A percentile compares a stretch with the other conserved stretches of the same genome.
Evolutionary conservation across 2,797 vertebrate genomes (phyloP).

Genomic region (Leptodactylus fallax): DNA sequence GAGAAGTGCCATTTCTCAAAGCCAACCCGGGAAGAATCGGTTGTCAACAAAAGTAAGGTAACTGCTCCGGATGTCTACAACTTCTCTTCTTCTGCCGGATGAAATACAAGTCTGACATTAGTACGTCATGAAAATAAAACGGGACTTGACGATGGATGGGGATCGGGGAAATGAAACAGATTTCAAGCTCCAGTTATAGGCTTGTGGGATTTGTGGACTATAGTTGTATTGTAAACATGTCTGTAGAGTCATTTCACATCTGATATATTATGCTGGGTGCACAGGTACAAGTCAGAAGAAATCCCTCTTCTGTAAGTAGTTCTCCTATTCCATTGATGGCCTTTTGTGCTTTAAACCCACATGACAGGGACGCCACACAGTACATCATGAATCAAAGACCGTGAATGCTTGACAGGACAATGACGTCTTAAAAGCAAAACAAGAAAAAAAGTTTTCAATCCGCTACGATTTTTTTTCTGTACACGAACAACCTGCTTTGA

Average conservation of each 20-base stretch:
- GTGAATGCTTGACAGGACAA: not conserved
- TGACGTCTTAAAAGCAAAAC: not conserved
- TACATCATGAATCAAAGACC: not conserved
- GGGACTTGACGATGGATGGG: not conserved
- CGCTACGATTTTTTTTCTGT: not conserved
- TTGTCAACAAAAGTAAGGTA: constrained; percentile 27
- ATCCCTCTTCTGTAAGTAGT: not conserved
- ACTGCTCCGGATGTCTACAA: not conserved
- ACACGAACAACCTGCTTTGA: not conserved
- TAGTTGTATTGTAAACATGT: not conserved
- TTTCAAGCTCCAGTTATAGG: constrained; percentile 1
- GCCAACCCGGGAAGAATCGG: not conserved
- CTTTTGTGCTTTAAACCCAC: not conserved
- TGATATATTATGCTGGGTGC: not conserved
- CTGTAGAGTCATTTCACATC: not conserved
- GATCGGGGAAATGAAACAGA: constrained; percentile 7
- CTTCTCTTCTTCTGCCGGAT: not conserved
- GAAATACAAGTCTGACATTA: constrained; percentile 29
- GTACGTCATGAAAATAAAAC: constrained; percentile 39
- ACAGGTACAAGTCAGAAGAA: not conserved
- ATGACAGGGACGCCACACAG: not conserved
- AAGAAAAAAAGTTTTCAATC: not conserved
- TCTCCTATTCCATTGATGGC: not conserved
- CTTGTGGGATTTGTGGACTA: not conserved
- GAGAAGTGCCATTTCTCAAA: constrained; percentile 28